Base-by-base conservation (phyloP, 1,140 invertebrate species). In the Leucophenga varia region DNA sequence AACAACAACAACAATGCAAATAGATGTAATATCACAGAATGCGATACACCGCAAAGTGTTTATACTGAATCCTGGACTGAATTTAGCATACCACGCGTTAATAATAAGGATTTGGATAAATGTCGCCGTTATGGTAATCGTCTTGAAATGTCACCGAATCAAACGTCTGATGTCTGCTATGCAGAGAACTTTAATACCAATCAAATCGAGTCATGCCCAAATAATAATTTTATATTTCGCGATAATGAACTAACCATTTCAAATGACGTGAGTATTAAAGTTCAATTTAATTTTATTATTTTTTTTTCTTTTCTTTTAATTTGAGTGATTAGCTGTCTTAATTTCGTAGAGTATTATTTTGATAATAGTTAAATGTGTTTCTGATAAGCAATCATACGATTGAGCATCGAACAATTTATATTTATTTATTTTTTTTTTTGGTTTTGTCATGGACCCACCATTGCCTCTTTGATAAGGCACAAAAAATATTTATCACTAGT, bases 21-120 rank as follows among this genome's bases (percentile, higher is more conserved):
- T 52, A 87, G 86, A 73, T 88, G 86, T 59, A 61, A 79, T 12
- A 80, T 87, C 43, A 76, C 81, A 12, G 82, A 83, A 64, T 87
- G 86, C 56, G 85, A 81, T 39, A 43, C 43, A 13, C 51, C 52
- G 3, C 47, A 57, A 2, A 55, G 72, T 4, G 53, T 49, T 3
- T 84, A 79, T 49, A 39, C 77, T 6, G 78, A 78, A n/a, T 12
- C 53, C 0, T 86, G 84, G 81, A 59, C 83, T 0, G 17, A 61
- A 3, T 76, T 78, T 48, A 79, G 81, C 0, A 74, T 46, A 79
- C 84, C n/a, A 68, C 12, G 52, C n/a, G n/a, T n/a, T n/a, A 67
- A 38, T 47, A 75, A 47, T 53, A 70, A 57, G 20, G 65, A 59
- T 10, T 77, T 81, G 43, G 76, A 79, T 2, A 77, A 75, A 36